phyloP scores from a whole-genome alignment of 2,797 vertebrate species.

The Sarcoramphus papa region DNA sequence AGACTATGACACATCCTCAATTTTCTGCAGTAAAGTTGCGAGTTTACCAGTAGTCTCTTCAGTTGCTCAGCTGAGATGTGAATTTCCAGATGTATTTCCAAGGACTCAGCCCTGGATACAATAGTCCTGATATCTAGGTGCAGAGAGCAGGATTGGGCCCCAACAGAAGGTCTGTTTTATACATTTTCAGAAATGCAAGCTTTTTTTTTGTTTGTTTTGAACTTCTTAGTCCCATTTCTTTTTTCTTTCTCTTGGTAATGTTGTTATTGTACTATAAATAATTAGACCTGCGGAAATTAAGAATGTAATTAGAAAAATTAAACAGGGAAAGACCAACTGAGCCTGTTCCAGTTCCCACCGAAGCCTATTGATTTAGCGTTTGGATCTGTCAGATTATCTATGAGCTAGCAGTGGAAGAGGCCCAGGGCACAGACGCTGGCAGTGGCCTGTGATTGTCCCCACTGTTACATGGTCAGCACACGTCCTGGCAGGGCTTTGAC shows the following conservation, averaged over 20 bases:
- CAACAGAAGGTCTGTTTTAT: background rate
- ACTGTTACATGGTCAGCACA: background rate
- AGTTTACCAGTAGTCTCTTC: background rate
- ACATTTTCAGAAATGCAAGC: background rate
- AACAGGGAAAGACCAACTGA: background rate
- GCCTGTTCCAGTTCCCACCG: background rate
- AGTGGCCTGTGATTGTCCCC: background rate
- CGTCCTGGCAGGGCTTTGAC: background rate
- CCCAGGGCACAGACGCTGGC: background rate
- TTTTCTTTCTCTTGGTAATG: background rate
- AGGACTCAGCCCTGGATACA: background rate
- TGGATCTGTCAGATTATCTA: background rate
- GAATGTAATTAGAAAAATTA: conserved; percentile 7
- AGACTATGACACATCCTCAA: background rate
- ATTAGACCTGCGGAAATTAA: background rate
- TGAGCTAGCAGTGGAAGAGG: background rate
- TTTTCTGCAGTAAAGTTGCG: background rate
- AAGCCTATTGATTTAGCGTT: background rate
- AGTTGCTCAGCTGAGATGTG: background rate
- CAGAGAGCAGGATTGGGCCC: background rate
- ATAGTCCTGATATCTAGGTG: background rate
- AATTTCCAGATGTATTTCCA: background rate
- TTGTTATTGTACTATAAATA: background rate
- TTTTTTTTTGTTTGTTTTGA: background rate
- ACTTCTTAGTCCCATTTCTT: background rate